A percentile compares a stretch with the other conserved stretches of the same genome.
phyloP scores from a whole-genome alignment of 1,140 invertebrate genomes.

The Bombus pascuorum region DNA sequence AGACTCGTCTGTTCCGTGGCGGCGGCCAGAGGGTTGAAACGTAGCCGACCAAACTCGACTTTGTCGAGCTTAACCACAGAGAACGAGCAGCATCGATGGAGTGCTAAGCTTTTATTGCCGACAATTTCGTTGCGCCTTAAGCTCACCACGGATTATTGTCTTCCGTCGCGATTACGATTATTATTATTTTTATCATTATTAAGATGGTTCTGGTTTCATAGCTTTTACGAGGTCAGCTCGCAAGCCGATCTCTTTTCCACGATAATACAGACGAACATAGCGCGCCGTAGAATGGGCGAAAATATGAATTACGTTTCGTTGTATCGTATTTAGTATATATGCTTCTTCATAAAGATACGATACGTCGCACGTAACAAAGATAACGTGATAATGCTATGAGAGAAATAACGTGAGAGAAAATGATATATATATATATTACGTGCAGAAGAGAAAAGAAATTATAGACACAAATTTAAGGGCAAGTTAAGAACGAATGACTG shows the following conservation, averaged over 20 bases:
- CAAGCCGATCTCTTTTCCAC: not conserved
- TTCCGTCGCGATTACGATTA: not conserved
- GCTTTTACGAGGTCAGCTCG: not conserved
- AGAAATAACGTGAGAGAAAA: no score
- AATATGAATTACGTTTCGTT: not conserved
- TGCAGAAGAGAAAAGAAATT: no score
- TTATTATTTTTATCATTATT: conserved; percentile 24
- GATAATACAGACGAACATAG: no score
- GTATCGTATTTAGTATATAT: no score
- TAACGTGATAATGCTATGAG: not conserved
- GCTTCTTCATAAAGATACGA: not conserved
- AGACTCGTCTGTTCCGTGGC: not conserved
- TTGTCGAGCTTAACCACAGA: conserved; percentile 3
- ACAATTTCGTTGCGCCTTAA: not conserved
- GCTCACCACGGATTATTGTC: not conserved
- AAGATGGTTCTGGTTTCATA: not conserved
- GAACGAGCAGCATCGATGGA: conserved; percentile 20
- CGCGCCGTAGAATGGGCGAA: not conserved
- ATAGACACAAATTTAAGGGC: no score
- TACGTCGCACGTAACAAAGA: not conserved
- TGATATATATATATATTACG: no score
- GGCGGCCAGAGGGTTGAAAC: not conserved
- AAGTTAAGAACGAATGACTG: no score
- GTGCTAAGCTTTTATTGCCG: conserved; percentile 26
- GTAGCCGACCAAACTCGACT: not conserved